These are phyloP conservation scores for Onychostruthus taczanowskii DNA, from an alignment of 2,113 vertebrate genomes.

Conservation along the genomic window DNA sequence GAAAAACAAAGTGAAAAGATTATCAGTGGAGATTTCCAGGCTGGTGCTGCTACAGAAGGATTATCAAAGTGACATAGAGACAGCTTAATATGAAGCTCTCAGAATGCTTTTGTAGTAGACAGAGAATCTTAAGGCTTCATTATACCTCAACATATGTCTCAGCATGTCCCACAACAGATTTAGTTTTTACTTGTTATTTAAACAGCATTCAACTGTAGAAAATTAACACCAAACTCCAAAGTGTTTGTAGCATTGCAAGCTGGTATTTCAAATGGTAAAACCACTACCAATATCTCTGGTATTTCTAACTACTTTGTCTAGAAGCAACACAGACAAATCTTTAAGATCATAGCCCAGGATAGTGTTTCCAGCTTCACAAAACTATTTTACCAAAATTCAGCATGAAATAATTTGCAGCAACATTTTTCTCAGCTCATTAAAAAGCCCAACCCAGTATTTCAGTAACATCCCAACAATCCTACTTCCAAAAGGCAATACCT, in stretches of 20 bases:
- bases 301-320: background rate
- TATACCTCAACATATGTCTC: background rate
- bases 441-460: background rate
- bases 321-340: background rate
- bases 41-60: background rate
- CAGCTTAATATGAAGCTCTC: background rate
- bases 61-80: background rate
- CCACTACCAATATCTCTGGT: background rate
- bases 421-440: background rate
- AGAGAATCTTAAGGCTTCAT: background rate
- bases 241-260: background rate
- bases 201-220: background rate
- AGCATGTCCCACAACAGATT: background rate
- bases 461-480: background rate
- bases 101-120: background rate
- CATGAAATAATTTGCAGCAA: background rate
- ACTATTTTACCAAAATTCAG: background rate
- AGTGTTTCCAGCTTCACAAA: background rate
- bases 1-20: background rate
- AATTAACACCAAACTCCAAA: background rate
- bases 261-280: background rate
- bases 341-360: background rate
- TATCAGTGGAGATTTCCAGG: background rate
- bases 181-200: background rate
- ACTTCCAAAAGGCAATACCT: conserved; percentile 75